Evolutionary conservation across 2,888 invertebrate species (phyloP).

Genomic region (Drosophila setosimentum): DNA sequence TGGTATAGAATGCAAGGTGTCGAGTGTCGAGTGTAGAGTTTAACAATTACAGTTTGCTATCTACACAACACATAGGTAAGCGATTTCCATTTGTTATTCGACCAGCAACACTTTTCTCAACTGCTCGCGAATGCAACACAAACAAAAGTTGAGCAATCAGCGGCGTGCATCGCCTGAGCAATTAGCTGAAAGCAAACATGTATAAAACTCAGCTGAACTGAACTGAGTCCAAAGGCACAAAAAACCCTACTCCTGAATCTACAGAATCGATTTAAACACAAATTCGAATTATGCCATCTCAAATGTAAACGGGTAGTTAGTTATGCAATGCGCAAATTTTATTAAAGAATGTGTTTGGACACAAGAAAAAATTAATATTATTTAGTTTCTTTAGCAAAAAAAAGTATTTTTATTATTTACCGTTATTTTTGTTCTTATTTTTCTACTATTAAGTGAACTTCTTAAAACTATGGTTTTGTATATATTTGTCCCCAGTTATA

Average conservation of each 20-base stretch:
- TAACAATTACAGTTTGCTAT: background rate
- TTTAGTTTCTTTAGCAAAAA: too few relatives aligned
- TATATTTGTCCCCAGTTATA: background rate
- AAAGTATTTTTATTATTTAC: too few relatives aligned
- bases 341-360: too few relatives aligned
- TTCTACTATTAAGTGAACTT: background rate
- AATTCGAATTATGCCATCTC: background rate
- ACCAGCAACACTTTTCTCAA: constrained; percentile 18
- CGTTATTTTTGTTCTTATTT: background rate
- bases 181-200: background rate
- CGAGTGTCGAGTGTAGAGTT: background rate
- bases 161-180: constrained; percentile 19
- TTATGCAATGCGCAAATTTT: background rate
- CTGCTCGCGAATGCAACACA: background rate
- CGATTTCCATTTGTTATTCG: constrained; percentile 54
- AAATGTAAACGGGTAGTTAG: background rate
- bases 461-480: background rate
- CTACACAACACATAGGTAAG: constrained; percentile 9
- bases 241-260: background rate
- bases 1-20: background rate
- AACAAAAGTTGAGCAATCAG: background rate
- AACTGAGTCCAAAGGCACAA: background rate
- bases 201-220: background rate
- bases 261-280: background rate
- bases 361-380: too few relatives aligned